Evolutionary conservation across 92 coral and sea anemone genomes (phyloP), one percentile per base, ranked within the genome.

Genomic region (Phenganax subtilis): DNA sequence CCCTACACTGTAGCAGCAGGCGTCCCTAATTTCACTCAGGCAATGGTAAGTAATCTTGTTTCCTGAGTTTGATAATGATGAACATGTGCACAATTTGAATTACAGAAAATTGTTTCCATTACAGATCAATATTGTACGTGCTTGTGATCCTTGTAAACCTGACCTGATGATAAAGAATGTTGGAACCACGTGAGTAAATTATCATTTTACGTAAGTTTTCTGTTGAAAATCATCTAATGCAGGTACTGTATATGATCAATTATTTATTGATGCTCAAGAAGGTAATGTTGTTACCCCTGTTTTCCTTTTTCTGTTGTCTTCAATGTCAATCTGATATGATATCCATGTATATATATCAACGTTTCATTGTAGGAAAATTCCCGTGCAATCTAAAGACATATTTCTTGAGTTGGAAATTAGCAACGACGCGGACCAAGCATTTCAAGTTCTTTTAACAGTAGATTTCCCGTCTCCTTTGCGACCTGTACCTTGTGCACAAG

Each of bases 351-450:
- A 54, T 10, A 47, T 59, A 65, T 67, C 68, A 20, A 2, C 44
- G 10, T 82, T 61, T 59, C 47, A 15, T 11, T 57, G 37, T 62
- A 91, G 96, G 72, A 91, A 90, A 6, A 88, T 91, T 51, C 89
- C 96, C 31, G 96, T 91, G 52, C 90, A 91, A 60, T 87, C 85
- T 25, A 54, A 72, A 70, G 75, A 55, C 31, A 81, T 87, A 20
- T 28, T 52, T 27, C 75, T 91, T 57, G 83, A 89, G 9, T 80
- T 89, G 3, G 75, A 84, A 9, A 84, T 91, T 28, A 62, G 72
- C 71, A 91, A 91, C 65, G 60, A 71, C 12, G 92, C 89, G 25
- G 92, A 91, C 29, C 87, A 87, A 29, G 96, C 96, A 0, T 91
- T 82, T 71, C 77, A 83, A 62, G 86, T 90, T n/a, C 80, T 80